Evolutionary conservation across 2,113 vertebrate genomes (phyloP), one percentile per base, ranked within the genome.

Genomic region (Varanus salvator): DNA sequence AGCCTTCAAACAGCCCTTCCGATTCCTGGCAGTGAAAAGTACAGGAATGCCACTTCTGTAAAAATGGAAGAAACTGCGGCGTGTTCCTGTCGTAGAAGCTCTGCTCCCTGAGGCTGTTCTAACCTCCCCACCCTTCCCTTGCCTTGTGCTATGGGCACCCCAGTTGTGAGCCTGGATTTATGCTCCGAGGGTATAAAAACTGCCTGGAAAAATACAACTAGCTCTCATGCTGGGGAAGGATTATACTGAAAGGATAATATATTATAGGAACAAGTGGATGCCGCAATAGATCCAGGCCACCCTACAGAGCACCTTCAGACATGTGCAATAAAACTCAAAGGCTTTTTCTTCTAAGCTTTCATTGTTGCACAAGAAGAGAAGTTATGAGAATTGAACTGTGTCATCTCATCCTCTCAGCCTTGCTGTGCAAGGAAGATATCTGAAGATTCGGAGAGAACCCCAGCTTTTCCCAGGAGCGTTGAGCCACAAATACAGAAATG

Each of bases 381-480:
- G 66, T 69, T 52, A 12, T 44, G 52, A 52, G 2, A 54, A 27
- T 31, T 80, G 14, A 54, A 31, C 27, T 29, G 27, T 12, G 54
- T 27, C 52, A 27, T 15, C 29, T 80, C 48, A 17, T 80, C 25
- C 52, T 80, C 14, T 54, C 25, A 80, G 5, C 27, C 27, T 31
- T 54, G 12, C 50, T 80, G 27, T 11, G 50, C 78, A 80, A 54
- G 48, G 5, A 6, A 75, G 34, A n/a, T 17, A 34, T 38, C 3
- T 75, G 74, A 15, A 6, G 74, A 54, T n/a, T 60, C 21, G n/a
- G 64, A 34, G 57, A 78, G 76, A 17, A 86, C 88, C 90, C 80
- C 75, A 57, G 4, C 38, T 71, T 80, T 85, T 93, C 89, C 80
- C 38, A 88, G 80, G 19, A 78, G 57, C 25, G 68, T n/a, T 38